Conservation (phyloP, 2,113 vertebrate species). For the Erpornis zantholeuca region DNA sequence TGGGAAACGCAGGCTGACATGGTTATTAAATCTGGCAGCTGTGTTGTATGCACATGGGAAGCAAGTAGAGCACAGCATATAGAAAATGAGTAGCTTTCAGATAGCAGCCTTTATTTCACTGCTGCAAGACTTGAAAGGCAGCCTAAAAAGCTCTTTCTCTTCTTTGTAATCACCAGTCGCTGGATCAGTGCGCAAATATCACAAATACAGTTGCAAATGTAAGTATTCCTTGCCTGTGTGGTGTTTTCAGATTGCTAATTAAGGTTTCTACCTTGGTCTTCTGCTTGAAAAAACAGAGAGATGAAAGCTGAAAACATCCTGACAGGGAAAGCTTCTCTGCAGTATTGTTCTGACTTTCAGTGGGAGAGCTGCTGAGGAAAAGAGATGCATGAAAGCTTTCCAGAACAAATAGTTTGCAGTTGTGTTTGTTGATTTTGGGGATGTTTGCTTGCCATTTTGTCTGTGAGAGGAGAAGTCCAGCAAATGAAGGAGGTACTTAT, state of each 20-base stretch:
- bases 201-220: conserved; percentile 55
- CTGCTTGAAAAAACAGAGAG: conserved; percentile 8
- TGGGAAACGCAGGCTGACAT: conserved; percentile 53
- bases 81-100: conserved; percentile 61
- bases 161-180: not conserved
- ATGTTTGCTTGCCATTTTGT: not conserved
- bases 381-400: not conserved
- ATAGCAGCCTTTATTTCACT: conserved; percentile 25
- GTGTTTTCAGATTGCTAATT: not conserved
- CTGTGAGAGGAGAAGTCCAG: not conserved
- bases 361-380: not conserved
- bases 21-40: conserved; percentile 74
- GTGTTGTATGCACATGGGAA: conserved; percentile 56
- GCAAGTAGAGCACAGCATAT: conserved; percentile 49
- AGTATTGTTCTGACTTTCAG: conserved; percentile 29
- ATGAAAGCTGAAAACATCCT: conserved; percentile 44
- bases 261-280: not conserved
- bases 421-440: not conserved
- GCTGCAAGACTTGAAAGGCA: conserved; percentile 24
- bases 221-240: conserved; percentile 61
- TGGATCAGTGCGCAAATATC: conserved; percentile 40
- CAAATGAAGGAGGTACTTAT: not conserved
- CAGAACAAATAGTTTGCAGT: not conserved
- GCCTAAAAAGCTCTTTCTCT: conserved; percentile 15
- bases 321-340: conserved; percentile 15